Conservation (phyloP, 2,113 vertebrate genomes). For the Callionymus lyra region DNA sequence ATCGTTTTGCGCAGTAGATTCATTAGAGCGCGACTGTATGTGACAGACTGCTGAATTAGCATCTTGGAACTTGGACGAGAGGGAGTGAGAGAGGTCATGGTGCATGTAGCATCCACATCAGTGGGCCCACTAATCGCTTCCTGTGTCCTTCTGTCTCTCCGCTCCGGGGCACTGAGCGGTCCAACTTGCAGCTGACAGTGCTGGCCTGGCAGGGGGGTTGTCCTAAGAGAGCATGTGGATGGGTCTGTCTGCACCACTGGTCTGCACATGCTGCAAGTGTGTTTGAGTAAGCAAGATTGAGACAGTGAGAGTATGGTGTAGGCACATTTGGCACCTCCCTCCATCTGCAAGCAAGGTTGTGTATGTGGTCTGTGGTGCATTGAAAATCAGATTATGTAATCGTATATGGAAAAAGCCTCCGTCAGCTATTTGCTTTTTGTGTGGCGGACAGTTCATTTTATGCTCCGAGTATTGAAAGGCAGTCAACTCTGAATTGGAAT, state of each 20-base stretch:
- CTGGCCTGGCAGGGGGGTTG: slow-evolving; percentile 16
- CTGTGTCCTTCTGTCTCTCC: slow-evolving; percentile 29
- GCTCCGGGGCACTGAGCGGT: slow-evolving; percentile 38
- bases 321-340: slow-evolving; percentile 28
- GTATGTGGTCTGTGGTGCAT: slow-evolving; percentile 25
- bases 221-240: slow-evolving; percentile 26
- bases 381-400: slow-evolving; percentile 57
- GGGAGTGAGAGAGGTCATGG: slow-evolving; percentile 20
- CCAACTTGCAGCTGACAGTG: slow-evolving; percentile 33
- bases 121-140: slow-evolving; percentile 47
- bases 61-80: slow-evolving; percentile 28
- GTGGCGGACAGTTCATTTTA: slow-evolving; percentile 39
- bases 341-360: slow-evolving; percentile 31
- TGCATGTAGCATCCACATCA: slow-evolving; percentile 51
- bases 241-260: slow-evolving; percentile 17
- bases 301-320: slow-evolving; percentile 42
- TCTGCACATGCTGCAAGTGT: slow-evolving; percentile 41
- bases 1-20: slow-evolving; percentile 24
- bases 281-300: slow-evolving; percentile 41
- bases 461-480: slow-evolving; percentile 15
- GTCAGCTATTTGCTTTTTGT: slow-evolving; percentile 57
- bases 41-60: slow-evolving; percentile 57
- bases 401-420: slow-evolving; percentile 40
- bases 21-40: slow-evolving; percentile 25
- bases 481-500: not conserved